Conservation (phyloP, 2,888 invertebrate species). For the Ommatoiulus sabulosus region DNA sequence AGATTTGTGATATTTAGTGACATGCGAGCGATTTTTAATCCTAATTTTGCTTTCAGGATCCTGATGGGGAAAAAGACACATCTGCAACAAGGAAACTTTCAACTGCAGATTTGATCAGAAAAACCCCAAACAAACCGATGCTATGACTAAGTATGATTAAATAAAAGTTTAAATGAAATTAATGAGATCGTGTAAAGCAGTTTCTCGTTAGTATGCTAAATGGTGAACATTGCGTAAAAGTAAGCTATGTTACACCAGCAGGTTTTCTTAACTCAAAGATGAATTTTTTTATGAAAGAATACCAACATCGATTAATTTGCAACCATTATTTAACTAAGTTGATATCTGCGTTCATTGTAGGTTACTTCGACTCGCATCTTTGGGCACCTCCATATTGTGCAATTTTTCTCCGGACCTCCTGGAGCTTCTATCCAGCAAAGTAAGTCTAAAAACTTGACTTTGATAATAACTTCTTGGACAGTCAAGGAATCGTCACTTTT, state of each 20-base stretch:
- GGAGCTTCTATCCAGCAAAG: slow-evolving; percentile 66
- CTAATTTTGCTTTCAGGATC: not conserved
- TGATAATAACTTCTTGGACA: no score
- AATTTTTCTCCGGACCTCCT: slow-evolving; percentile 67
- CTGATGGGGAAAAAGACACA: slow-evolving; percentile 23
- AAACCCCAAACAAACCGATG: slow-evolving; percentile 9
- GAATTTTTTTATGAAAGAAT: no score
- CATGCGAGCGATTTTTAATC: no score
- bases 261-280: no score
- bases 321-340: not conserved
- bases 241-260: no score
- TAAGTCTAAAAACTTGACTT: not conserved
- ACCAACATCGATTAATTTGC: not conserved
- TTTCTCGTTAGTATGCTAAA: not conserved
- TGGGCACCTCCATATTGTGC: slow-evolving; percentile 64
- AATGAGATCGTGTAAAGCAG: no score
- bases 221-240: not conserved
- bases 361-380: not conserved
- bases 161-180: no score
- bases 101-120: slow-evolving; percentile 12
- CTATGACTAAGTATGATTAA: slow-evolving; percentile 9
- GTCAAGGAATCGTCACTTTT: no score
- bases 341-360: not conserved
- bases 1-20: no score
- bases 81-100: slow-evolving; percentile 55